Evolutionary conservation across 2,113 vertebrate genomes (phyloP).

Genomic region (Onychorhynchus coronatus): DNA sequence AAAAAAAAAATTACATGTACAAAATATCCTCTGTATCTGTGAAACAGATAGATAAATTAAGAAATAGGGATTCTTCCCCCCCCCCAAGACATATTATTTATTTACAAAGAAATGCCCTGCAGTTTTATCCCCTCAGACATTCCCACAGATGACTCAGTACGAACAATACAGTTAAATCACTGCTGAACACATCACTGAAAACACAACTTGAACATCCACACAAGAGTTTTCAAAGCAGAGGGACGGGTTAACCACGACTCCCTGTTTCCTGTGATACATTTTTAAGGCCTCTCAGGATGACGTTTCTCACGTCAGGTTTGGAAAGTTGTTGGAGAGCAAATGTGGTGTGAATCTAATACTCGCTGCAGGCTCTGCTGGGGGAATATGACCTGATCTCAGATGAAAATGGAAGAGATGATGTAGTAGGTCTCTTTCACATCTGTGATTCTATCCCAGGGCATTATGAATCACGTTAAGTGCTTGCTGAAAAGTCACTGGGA

Average conservation of each 20-base stretch:
- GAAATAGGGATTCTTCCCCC: accelerated
- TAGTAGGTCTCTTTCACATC: neutral
- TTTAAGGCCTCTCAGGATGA: neutral
- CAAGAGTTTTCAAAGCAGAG: neutral
- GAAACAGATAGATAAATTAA: neutral
- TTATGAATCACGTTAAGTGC: slow-evolving; percentile 1
- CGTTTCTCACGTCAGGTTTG: neutral
- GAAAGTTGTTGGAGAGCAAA: neutral
- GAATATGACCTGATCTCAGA: neutral
- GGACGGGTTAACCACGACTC: neutral
- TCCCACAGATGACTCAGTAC: neutral
- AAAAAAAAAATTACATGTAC: neutral
- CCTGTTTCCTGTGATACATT: neutral
- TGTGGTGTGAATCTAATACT: neutral
- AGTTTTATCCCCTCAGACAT: neutral
- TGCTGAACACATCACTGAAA: neutral
- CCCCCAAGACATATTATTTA: neutral
- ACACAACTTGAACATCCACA: neutral
- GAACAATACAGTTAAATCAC: neutral
- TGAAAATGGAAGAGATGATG: neutral
- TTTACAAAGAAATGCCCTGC: neutral
- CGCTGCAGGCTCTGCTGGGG: neutral
- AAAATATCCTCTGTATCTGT: neutral
- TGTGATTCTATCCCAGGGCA: neutral
- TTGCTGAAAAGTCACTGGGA: slow-evolving; percentile 29